Base-by-base conservation (phyloP, 2,888 invertebrate species). In the Odontocolon sp. region DNA sequence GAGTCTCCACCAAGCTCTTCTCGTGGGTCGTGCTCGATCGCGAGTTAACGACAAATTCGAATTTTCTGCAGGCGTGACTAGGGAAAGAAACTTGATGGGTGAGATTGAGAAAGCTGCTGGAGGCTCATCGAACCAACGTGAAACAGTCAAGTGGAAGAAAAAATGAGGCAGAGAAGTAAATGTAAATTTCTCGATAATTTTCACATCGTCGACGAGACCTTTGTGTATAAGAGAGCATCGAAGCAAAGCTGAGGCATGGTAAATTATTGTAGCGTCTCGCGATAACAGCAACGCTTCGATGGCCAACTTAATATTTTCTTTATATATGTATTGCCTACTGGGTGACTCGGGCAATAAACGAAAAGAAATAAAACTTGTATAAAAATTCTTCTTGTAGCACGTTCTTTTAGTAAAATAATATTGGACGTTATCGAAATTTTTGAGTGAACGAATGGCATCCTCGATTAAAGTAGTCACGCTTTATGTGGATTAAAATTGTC, bases 1-100 rank as follows among this genome's bases (percentile, higher is more conserved):
- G 40, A 69, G 68, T 45, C 70, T 54, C 16, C 54, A 50, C 38
- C 56, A 50, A 33, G 28, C 31, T 6, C 40, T 23, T n/a, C 21
- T 45, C 31, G 57, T 54, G 31, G n/a, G 14, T 21, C 45, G 54
- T 40, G 38, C 45, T 63, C 42, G 3, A 16, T 31, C 50, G 40
- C 28, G 38, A 18, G 40, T 38, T 14, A 56, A 67, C 67, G 67
- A 54, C 31, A 50, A 56, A 74, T 38, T 68, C 54, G 61, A 64
- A 69, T 56, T 64, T 69, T 26, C 63, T 40, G 47, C 14, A 5
- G 38, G 47, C 36, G 56, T 31, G 31, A 67, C 56, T 33, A 18
- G n/a, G 2, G 45, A 23, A 56, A 56, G 21, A 47, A 33, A 45
- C 42, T 56, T 54, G 54, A 40, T 16, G n/a, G 36, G 26, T 4